phyloP scores from a whole-genome alignment of 2,888 invertebrate genomes.

The Campopleginae sp. region DNA sequence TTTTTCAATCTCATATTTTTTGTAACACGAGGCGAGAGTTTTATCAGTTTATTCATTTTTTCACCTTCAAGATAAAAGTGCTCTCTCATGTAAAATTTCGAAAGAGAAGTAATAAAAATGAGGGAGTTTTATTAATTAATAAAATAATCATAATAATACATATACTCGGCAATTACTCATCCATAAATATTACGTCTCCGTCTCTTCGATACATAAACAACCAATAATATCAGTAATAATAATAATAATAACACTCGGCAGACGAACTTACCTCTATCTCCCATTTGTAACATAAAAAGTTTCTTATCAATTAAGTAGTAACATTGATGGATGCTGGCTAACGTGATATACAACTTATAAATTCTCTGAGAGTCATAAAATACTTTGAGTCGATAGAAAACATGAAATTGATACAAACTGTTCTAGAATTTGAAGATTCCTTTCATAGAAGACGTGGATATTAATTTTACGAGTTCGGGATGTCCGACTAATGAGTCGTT shows the following conservation, averaged over 20 bases:
- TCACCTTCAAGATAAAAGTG: background rate
- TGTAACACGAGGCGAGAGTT: conserved; percentile 3
- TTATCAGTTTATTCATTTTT: background rate
- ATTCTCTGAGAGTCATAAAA: conserved; percentile 33
- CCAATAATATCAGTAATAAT: conserved; percentile 50
- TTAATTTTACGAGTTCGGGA: background rate
- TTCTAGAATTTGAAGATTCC: background rate
- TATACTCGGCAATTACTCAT: conserved; percentile 62
- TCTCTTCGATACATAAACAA: conserved; percentile 47
- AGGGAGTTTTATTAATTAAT: conserved; percentile 37
- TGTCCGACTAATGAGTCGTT: background rate
- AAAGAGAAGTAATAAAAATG: background rate
- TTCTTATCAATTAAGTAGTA: conserved; percentile 60
- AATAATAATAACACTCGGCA: conserved; percentile 38
- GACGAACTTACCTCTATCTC: conserved; percentile 41
- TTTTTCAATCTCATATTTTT: conserved; percentile 6
- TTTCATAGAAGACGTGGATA: background rate
- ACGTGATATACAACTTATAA: conserved; percentile 45
- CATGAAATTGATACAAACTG: background rate
- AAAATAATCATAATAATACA: conserved; percentile 58
- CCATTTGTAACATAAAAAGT: conserved; percentile 38
- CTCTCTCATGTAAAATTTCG: conserved; percentile 24
- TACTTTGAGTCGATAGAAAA: background rate
- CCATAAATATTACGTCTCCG: conserved; percentile 70
- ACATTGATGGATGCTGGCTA: conserved; percentile 68